phyloP scores from a whole-genome alignment of 2,113 vertebrate genomes.

The Corythornis madagascariensis region DNA sequence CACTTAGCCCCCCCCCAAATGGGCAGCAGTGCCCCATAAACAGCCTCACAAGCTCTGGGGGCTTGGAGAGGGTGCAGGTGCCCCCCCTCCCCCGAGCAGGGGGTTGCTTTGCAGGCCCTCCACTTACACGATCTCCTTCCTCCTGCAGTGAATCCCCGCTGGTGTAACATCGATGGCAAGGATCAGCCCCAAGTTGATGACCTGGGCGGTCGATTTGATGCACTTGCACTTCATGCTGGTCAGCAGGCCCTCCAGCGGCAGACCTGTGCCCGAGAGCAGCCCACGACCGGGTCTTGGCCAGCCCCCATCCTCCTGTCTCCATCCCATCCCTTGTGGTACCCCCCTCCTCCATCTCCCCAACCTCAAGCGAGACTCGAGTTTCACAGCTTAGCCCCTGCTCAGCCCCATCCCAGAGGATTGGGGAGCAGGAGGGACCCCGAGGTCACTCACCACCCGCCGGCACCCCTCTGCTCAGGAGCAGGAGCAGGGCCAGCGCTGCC shows the following conservation, averaged over 20 bases:
- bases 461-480: background rate
- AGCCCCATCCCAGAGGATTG: accelerated
- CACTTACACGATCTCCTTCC: slow-evolving; percentile 66
- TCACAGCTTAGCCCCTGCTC: accelerated
- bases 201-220: slow-evolving; percentile 30
- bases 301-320: too few species aligned
- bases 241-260: slow-evolving; percentile 59
- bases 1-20: background rate
- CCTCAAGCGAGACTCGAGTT: background rate
- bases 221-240: slow-evolving; percentile 64
- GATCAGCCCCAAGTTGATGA: slow-evolving; percentile 42
- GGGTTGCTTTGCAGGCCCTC: too few species aligned
- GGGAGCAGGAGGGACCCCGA: accelerated
- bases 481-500: background rate
- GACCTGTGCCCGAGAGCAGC: background rate
- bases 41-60: background rate
- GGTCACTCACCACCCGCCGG: background rate
- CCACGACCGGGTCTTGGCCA: background rate
- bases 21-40: accelerated
- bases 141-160: slow-evolving; percentile 18
- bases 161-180: background rate
- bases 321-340: accelerated
- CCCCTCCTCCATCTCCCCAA: background rate
- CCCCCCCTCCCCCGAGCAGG: background rate
- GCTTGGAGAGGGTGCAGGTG: accelerated